These are phyloP conservation scores for Bovichtus diacanthus DNA, from an alignment of 2,797 vertebrate genomes.

Conservation along the genomic window DNA sequence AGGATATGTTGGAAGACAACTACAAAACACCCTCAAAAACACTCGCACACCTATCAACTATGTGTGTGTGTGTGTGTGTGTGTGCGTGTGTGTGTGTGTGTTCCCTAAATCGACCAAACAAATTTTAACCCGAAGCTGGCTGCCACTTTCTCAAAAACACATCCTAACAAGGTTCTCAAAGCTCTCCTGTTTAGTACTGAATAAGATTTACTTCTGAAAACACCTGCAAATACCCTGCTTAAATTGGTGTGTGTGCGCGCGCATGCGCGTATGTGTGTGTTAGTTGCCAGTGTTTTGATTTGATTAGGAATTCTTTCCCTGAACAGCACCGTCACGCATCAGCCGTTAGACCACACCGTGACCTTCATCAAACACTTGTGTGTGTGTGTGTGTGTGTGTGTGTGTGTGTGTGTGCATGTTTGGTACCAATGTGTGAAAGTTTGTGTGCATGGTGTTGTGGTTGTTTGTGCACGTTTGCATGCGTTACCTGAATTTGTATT, in stretches of 20 bases:
- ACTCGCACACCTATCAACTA: too few relatives aligned
- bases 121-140: conserved; percentile 42
- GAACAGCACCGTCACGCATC: conserved; percentile 57
- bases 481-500: conserved; percentile 16
- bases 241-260: conserved; percentile 27
- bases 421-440: conserved; percentile 1
- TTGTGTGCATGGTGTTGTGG: neutral
- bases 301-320: conserved; percentile 63
- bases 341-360: conserved; percentile 56
- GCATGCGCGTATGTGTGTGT: conserved; percentile 19
- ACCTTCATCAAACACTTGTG: conserved; percentile 62
- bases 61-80: too few relatives aligned
- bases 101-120: conserved; percentile 13
- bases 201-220: conserved; percentile 55
- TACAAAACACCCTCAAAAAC: neutral
- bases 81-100: neutral
- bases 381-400: too few relatives aligned
- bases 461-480: neutral
- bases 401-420: conserved; percentile 5
- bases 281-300: conserved; percentile 42
- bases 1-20: neutral
- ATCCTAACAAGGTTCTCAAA: conserved; percentile 48
- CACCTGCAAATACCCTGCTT: conserved; percentile 30
- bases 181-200: conserved; percentile 50
- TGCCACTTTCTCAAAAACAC: conserved; percentile 33